Conservation (phyloP, 2,888 invertebrate species). For the Prenolepis imparis region DNA sequence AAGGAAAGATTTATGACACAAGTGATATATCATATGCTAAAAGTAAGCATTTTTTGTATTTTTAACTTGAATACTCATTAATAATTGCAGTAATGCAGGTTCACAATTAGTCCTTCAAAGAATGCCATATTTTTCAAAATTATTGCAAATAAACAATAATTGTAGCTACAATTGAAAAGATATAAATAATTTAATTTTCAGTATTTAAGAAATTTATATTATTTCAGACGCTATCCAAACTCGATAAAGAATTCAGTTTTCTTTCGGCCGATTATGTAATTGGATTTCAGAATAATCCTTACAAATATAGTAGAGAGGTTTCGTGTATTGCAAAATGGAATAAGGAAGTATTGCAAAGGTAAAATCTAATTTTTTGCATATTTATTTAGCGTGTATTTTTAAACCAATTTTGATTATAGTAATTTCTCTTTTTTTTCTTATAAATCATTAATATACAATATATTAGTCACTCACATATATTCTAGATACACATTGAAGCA, state of each 20-base stretch:
- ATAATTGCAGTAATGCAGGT: conserved; percentile 11
- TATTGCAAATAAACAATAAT: conserved; percentile 23
- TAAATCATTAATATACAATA: not conserved
- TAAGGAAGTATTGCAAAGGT: conserved; percentile 87
- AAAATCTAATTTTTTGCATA: conserved; percentile 41
- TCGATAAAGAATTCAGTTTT: conserved; percentile 87
- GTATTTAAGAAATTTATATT: conserved; percentile 6
- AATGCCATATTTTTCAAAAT: not conserved
- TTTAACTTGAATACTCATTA: conserved; percentile 5
- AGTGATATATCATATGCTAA: conserved; percentile 90
- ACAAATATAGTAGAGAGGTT: conserved; percentile 88
- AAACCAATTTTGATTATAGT: not conserved
- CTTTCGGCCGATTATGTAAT: conserved; percentile 91
- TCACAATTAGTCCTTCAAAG: not conserved
- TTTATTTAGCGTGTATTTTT: conserved; percentile 21
- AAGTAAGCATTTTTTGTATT: conserved; percentile 80
- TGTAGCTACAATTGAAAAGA: not conserved
- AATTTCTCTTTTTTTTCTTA: not conserved
- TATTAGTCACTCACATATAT: not conserved
- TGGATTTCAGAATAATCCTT: conserved; percentile 89
- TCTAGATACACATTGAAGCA: not conserved
- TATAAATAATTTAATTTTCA: conserved; percentile 21
- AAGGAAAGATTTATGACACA: conserved; percentile 92
- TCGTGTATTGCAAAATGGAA: conserved; percentile 88
- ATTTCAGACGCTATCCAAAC: conserved; percentile 76